These are phyloP conservation scores for Watsonalla cultraria DNA, from an alignment of 2,888 invertebrate species.

Conservation along the genomic window DNA sequence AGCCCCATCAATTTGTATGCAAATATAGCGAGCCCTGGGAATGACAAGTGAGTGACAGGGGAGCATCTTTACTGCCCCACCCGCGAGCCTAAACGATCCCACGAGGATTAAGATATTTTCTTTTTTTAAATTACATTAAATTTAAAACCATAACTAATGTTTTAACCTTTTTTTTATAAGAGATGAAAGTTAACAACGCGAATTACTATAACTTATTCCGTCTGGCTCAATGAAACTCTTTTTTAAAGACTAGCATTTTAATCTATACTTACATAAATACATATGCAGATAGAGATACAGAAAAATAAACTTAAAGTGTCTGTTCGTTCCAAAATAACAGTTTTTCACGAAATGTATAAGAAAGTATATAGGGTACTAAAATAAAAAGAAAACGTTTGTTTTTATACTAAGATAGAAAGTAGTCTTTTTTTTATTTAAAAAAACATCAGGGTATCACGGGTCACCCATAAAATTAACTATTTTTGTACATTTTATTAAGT, in stretches of 20 bases:
- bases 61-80: conserved; percentile 40
- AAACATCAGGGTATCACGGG: too few relatives aligned
- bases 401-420: too few relatives aligned
- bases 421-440: too few relatives aligned
- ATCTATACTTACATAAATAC: too few relatives aligned
- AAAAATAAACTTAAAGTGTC: too few relatives aligned
- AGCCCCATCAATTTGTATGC: conserved; percentile 65
- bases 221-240: conserved; percentile 9
- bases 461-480: too few relatives aligned
- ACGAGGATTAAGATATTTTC: conserved; percentile 59
- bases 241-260: background rate
- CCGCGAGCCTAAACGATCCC: conserved; percentile 47
- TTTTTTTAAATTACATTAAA: conserved; percentile 59
- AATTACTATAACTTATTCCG: conserved; percentile 23
- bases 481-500: too few relatives aligned
- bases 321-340: too few relatives aligned
- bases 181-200: conserved; percentile 32
- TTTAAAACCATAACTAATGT: conserved; percentile 35
- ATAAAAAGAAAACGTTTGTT: too few relatives aligned
- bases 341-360: too few relatives aligned
- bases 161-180: conserved; percentile 34
- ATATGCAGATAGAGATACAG: too few relatives aligned
- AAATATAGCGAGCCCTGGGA: conserved; percentile 47
- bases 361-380: too few relatives aligned
- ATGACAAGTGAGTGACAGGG: conserved; percentile 67